These are phyloP conservation scores for Steatocranus sp. DNA, from an alignment of 2,797 vertebrate genomes.

Conservation along the genomic window DNA sequence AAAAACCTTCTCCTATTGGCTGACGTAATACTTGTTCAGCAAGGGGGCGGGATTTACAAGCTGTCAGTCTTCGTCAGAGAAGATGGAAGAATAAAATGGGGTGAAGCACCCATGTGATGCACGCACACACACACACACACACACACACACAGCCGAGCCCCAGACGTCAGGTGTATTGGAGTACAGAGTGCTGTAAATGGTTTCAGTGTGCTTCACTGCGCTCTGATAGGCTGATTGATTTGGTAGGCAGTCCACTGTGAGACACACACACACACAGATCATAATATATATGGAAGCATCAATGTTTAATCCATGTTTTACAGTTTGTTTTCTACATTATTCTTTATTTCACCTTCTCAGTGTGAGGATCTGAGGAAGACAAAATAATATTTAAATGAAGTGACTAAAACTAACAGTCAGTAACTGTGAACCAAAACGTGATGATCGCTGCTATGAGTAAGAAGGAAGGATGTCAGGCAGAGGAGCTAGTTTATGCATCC, in stretches of 20 bases:
- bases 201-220: conserved; percentile 56
- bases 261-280: not conserved
- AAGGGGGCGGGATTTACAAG: not conserved
- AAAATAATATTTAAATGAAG: not conserved
- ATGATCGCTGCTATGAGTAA: not conserved
- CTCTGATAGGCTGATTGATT: conserved; percentile 62
- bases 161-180: conserved; percentile 46
- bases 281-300: conserved; percentile 25
- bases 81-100: not conserved
- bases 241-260: conserved; percentile 35
- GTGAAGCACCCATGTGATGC: not conserved
- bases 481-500: not conserved
- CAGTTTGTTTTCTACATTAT: not conserved
- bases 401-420: not conserved
- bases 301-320: conserved; percentile 31
- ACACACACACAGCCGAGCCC: not conserved
- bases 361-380: not conserved
- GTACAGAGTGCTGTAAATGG: conserved; percentile 59
- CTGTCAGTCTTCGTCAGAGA: not conserved
- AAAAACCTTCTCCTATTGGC: not conserved
- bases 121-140: not conserved
- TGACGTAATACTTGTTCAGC: not conserved
- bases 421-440: not conserved
- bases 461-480: not conserved
- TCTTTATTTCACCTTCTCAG: not conserved